These are phyloP conservation scores for Aradophagus sp. DNA, from an alignment of 1,140 invertebrate genomes.

Conservation along the genomic window DNA sequence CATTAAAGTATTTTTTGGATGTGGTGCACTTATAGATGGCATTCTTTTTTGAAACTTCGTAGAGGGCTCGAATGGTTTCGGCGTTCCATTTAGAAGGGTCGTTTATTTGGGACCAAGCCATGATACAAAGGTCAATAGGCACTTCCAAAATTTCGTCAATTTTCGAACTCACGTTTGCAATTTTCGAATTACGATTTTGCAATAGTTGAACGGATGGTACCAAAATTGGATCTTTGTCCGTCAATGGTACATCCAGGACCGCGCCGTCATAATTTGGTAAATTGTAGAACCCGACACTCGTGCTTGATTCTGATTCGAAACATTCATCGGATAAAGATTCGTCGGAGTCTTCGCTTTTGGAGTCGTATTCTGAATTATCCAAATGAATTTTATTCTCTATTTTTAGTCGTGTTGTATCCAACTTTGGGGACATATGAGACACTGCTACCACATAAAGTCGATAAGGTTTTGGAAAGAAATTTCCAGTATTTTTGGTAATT, in stretches of 20 bases:
- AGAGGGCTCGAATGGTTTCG: constrained; percentile 62
- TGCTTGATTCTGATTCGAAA: background rate
- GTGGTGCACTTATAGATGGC: constrained; percentile 59
- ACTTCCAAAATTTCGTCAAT: constrained; percentile 44
- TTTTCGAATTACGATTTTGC: constrained; percentile 41
- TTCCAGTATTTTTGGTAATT: constrained; percentile 58
- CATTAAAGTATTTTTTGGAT: constrained; percentile 55
- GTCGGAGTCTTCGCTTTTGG: too few species aligned
- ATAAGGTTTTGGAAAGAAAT: constrained; percentile 51
- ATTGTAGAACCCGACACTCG: background rate
- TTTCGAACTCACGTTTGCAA: constrained; percentile 53
- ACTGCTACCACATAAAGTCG: constrained; percentile 63
- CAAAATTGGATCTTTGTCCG: constrained; percentile 58
- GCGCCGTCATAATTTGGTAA: constrained; percentile 59
- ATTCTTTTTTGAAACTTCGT: constrained; percentile 62
- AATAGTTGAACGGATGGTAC: constrained; percentile 55
- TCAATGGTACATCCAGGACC: constrained; percentile 61
- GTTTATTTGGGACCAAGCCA: constrained; percentile 70
- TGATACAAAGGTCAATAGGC: constrained; percentile 68
- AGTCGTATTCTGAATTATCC: too few species aligned
- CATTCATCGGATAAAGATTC: too few species aligned
- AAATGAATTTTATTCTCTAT: too few species aligned
- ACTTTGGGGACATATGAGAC: constrained; percentile 60
- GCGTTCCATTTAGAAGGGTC: constrained; percentile 66
- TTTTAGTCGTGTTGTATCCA: too few species aligned